phyloP scores from a whole-genome alignment of 2,888 invertebrate species.

The Heliconius ismenius region DNA sequence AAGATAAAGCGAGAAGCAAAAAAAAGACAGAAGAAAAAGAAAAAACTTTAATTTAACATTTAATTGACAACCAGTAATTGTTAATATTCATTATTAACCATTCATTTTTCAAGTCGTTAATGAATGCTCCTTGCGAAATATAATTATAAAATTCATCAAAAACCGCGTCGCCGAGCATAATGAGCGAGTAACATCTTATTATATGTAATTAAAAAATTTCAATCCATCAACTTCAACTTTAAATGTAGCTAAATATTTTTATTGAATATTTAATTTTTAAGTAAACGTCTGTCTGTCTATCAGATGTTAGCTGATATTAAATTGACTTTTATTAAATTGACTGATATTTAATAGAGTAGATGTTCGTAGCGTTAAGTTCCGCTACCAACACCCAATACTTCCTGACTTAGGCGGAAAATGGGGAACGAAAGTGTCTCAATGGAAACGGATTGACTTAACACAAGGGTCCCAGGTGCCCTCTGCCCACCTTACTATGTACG shows the following conservation, averaged over 20 bases:
- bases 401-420: too few species aligned
- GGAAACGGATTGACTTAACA: too few species aligned
- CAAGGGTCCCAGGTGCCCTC: too few species aligned
- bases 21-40: too few species aligned
- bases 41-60: conserved; percentile 11
- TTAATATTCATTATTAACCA: conserved; percentile 18
- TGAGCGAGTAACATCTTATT: conserved; percentile 22
- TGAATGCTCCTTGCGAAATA: conserved; percentile 16
- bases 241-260: conserved; percentile 9
- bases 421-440: too few species aligned
- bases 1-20: too few species aligned
- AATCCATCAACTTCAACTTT: conserved; percentile 22
- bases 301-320: not conserved
- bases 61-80: conserved; percentile 24
- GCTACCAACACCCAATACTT: too few species aligned
- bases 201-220: conserved; percentile 25
- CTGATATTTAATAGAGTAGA: not conserved
- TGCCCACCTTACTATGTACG: too few species aligned
- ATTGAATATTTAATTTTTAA: not conserved
- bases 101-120: conserved; percentile 22
- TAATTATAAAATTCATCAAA: conserved; percentile 29
- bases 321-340: too few species aligned
- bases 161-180: conserved; percentile 18
- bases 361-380: too few species aligned
- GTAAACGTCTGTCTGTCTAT: not conserved